Base-by-base conservation (phyloP, 1,140 invertebrate species). In the Cotesia chilonis region DNA sequence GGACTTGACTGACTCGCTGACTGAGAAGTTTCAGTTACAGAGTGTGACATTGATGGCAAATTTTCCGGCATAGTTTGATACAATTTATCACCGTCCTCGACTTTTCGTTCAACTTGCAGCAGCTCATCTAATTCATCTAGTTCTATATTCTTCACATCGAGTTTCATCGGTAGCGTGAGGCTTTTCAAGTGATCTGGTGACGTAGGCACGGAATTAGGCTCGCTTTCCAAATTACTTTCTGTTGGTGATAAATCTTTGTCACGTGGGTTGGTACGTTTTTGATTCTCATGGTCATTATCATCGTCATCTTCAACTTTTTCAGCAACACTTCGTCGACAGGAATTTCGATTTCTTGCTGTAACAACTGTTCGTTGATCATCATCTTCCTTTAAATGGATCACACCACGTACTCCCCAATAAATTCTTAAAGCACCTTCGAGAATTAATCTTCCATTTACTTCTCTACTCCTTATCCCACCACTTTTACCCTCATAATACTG, bases 361-460 rank as follows among this genome's bases (percentile, higher is more conserved):
- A 93, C 90, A 47, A 93, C 91, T 2, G 91, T 92, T 59, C 93
- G 85, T 75, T 95, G 92, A 86, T 96, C 93, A 83, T 95, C 94
- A 82, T 95, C 94, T 85, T 96, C 94, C 84, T 95, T 94, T 4
- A 96, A 85, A 84, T 95, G 93, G 76, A 96, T 96, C 1, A 94
- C 91, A 68, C 93, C 92, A 47, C 92, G 89, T 1, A 96, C 91
- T 57, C 94, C 94, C 95, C 95, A 96, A 85, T 94, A 92, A 71
- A 96, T 94, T 77, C 93, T 87, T 73, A 96, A 83, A 3, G 92
- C 92, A 14, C 94, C 94, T 88, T 92, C 55, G 54, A 64, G 47
- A 37, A 73, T 71, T 51, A 66, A 63, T 60, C 65, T 61, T 54
- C 54, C 28, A 71, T 95, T 95, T 1, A 94, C 88, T 89, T 94